phyloP scores from a whole-genome alignment of 2,113 vertebrate genomes.

The Podocnemis expansa region DNA sequence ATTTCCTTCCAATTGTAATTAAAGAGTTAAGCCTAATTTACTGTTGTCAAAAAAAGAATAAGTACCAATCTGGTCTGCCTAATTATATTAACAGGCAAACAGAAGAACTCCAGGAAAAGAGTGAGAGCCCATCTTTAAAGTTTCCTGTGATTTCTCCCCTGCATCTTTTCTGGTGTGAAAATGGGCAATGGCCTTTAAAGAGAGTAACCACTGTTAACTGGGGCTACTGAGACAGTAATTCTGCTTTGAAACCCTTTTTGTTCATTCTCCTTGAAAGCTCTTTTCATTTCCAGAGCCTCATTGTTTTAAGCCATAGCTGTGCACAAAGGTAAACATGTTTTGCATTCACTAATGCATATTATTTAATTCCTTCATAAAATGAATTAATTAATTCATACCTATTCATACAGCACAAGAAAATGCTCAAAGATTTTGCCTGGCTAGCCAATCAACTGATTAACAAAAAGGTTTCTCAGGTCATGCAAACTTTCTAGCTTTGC shows the following conservation, averaged over 20 bases:
- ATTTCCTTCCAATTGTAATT: slow-evolving; percentile 82
- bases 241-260: slow-evolving; percentile 41
- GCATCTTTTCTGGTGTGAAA: neutral
- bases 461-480: neutral
- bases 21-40: slow-evolving; percentile 85
- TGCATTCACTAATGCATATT: neutral
- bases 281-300: slow-evolving; percentile 46
- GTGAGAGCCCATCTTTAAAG: slow-evolving; percentile 19
- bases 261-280: slow-evolving; percentile 36
- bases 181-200: slow-evolving; percentile 54
- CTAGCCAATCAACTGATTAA: neutral
- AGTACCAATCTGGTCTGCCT: slow-evolving; percentile 77
- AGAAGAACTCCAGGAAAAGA: slow-evolving; percentile 59
- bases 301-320: slow-evolving; percentile 5
- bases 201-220: slow-evolving; percentile 33
- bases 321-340: slow-evolving; percentile 36
- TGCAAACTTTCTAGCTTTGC: neutral
- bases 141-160: neutral
- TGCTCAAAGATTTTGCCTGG: neutral
- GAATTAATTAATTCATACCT: neutral
- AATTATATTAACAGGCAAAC: slow-evolving; percentile 77
- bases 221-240: neutral
- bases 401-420: neutral
- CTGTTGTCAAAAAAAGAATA: slow-evolving; percentile 80
- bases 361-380: neutral